Conservation (phyloP, 2,113 vertebrate species). For the Chauna torquata region DNA sequence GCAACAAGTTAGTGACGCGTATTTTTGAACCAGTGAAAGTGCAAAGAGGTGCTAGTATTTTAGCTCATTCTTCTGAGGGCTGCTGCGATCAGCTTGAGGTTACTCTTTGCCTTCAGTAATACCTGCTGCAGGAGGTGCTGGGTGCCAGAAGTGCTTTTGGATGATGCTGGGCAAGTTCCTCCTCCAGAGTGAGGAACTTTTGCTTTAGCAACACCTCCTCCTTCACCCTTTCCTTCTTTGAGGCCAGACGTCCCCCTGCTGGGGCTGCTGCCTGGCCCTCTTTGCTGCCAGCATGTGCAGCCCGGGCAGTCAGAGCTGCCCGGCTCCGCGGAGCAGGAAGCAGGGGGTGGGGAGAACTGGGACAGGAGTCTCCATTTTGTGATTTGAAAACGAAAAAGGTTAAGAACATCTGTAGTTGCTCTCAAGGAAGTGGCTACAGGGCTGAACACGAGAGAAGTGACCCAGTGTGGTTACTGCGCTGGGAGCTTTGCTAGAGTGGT, state of each 20-base stretch:
- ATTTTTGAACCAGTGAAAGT: background rate
- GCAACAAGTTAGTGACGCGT: background rate
- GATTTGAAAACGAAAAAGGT: background rate
- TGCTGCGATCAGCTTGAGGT: background rate
- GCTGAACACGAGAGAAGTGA: background rate
- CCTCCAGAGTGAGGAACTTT: background rate
- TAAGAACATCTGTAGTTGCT: background rate
- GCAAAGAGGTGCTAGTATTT: background rate
- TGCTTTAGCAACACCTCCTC: background rate
- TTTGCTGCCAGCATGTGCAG: background rate
- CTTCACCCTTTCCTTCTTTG: background rate
- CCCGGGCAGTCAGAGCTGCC: background rate
- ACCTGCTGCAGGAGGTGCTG: background rate
- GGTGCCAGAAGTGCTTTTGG: too few relatives aligned
- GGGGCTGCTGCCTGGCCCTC: background rate
- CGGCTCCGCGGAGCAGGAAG: background rate
- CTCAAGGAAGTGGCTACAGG: conserved; percentile 1
- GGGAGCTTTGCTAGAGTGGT: background rate
- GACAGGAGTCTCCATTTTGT: background rate
- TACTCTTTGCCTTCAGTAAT: background rate
- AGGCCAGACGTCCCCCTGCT: background rate
- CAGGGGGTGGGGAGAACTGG: background rate
- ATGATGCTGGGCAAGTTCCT: background rate
- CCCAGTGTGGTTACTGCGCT: background rate
- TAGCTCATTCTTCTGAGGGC: background rate